Conservation (phyloP, 2,888 invertebrate genomes). For the Caenorhabditis sp. region DNA sequence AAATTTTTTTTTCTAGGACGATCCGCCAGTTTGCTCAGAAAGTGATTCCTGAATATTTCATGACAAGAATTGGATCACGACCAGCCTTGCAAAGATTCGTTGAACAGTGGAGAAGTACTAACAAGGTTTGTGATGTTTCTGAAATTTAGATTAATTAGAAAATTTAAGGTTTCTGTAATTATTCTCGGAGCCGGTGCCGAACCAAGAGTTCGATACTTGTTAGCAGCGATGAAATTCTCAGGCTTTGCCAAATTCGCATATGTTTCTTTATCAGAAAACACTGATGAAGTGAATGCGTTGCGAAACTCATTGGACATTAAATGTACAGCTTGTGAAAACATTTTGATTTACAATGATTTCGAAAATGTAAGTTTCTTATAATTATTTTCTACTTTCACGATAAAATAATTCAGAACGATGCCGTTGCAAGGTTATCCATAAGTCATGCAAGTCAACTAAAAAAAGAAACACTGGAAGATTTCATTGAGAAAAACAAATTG, state of each 20-base stretch:
- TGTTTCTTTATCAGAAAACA: conserved; percentile 35
- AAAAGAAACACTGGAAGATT: conserved; percentile 68
- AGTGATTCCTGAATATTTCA: conserved; percentile 69
- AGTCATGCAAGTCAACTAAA: conserved; percentile 54
- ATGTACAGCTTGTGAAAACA: conserved; percentile 70
- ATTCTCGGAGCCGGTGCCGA: conserved; percentile 60
- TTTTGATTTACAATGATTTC: conserved; percentile 74
- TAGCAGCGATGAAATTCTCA: conserved; percentile 66
- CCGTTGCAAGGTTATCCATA: conserved; percentile 56
- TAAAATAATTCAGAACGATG: conserved; percentile 59
- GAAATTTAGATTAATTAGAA: background rate
- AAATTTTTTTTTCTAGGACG: conserved; percentile 30
- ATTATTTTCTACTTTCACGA: too few species aligned
- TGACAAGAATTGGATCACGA: conserved; percentile 50
- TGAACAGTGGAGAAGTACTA: conserved; percentile 62
- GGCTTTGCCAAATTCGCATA: conserved; percentile 67
- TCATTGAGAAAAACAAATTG: conserved; percentile 72
- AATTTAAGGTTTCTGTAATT: conserved; percentile 58
- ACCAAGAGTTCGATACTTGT: conserved; percentile 64
- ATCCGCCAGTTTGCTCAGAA: conserved; percentile 71
- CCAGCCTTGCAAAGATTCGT: conserved; percentile 58
- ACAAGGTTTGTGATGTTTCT: conserved; percentile 46
- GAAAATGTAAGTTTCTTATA: conserved; percentile 53
- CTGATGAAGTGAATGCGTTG: conserved; percentile 42
- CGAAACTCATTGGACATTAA: conserved; percentile 58